Evolutionary conservation across 2,888 invertebrate genomes (phyloP).

Genomic region (Diarsia brunnea): DNA sequence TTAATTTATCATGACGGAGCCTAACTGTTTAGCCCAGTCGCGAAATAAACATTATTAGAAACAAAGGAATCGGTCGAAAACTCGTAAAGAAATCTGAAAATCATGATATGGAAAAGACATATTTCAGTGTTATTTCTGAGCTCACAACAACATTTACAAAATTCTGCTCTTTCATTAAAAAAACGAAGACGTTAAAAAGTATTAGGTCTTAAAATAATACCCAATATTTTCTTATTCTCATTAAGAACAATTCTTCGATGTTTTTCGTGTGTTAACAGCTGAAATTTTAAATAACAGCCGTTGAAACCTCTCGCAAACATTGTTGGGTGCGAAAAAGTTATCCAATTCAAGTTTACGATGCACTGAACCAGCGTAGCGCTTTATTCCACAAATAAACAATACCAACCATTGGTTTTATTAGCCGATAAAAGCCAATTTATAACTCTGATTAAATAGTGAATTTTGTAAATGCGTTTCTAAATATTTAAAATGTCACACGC

Average conservation of each 20-base stretch:
- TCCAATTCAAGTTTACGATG: conserved; percentile 68
- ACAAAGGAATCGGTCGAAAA: background rate
- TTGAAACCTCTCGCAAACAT: conserved; percentile 61
- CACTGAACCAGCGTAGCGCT: conserved; percentile 57
- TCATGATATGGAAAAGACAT: background rate
- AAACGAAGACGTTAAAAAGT: background rate
- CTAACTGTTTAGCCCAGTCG: background rate
- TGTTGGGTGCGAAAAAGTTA: conserved; percentile 66
- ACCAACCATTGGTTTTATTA: conserved; percentile 61
- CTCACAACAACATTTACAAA: background rate
- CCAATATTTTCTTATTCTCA: background rate
- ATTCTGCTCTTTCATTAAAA: background rate
- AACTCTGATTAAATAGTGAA: conserved; percentile 62
- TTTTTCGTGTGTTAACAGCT: conserved; percentile 28
- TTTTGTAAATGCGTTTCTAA: conserved; percentile 31
- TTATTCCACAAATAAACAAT: conserved; percentile 66
- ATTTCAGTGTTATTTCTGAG: background rate
- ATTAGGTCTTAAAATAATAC: conserved; percentile 5
- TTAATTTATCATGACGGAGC: background rate
- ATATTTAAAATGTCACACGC: conserved; percentile 25
- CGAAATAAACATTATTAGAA: background rate
- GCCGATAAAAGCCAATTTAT: conserved; percentile 59
- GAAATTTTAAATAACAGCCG: conserved; percentile 52
- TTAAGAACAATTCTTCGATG: conserved; percentile 20
- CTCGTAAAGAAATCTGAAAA: background rate